These are phyloP conservation scores for Aphodius granarius DNA, from an alignment of 2,888 invertebrate species.

Conservation along the genomic window DNA sequence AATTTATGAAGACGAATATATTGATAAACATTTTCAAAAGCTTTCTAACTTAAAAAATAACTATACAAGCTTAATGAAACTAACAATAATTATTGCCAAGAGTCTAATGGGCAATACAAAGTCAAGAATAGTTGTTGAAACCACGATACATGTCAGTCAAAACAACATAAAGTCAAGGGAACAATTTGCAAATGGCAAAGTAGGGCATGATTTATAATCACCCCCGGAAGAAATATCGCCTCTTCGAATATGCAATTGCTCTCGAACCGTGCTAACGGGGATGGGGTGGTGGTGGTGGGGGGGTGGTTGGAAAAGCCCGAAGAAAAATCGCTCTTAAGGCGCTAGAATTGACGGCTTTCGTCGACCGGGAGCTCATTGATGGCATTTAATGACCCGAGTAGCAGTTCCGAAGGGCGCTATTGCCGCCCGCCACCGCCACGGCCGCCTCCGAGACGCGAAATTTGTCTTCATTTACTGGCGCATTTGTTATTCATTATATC, in stretches of 20 bases:
- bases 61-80: too few species aligned
- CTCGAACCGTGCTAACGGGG: too few species aligned
- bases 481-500: constrained; percentile 53
- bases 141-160: too few species aligned
- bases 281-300: too few species aligned
- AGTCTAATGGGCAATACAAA: too few species aligned
- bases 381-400: not conserved
- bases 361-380: not conserved
- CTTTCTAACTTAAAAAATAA: too few species aligned
- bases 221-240: not conserved
- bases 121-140: too few species aligned
- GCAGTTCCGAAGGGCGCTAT: not conserved
- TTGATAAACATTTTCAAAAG: too few species aligned
- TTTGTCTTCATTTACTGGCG: constrained; percentile 50
- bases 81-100: too few species aligned
- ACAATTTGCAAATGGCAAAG: not conserved
- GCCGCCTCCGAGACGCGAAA: constrained; percentile 30
- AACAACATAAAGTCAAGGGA: too few species aligned
- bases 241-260: not conserved
- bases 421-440: not conserved
- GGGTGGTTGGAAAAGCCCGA: not conserved
- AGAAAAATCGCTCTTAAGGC: constrained; percentile 13
- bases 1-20: too few species aligned
- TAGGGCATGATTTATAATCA: not conserved
- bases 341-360: constrained; percentile 16